Percentiles rank a stretch among this genome's conserved stretches.
These are phyloP conservation scores for Orthonyx spaldingii DNA, from an alignment of 2,113 vertebrate genomes.

Conservation along the genomic window DNA sequence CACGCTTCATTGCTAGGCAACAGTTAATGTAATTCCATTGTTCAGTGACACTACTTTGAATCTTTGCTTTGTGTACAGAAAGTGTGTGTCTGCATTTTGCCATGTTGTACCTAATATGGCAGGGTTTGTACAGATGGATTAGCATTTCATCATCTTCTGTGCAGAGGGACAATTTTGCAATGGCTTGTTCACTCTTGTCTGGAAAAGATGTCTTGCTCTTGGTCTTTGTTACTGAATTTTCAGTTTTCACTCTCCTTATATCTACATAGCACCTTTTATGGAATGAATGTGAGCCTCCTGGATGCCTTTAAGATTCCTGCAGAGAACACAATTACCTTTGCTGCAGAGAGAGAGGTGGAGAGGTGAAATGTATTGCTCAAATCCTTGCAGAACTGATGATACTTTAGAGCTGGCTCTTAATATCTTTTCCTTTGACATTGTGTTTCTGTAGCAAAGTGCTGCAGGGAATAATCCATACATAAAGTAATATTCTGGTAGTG, in stretches of 20 bases:
- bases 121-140: neutral
- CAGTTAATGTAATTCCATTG: constrained; percentile 21
- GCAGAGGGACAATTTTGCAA: neutral
- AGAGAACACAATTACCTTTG: neutral
- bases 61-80: constrained; percentile 20
- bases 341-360: neutral
- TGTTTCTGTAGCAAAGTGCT: neutral
- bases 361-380: neutral
- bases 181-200: neutral
- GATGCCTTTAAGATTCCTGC: neutral
- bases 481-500: neutral
- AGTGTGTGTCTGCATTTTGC: constrained; percentile 14
- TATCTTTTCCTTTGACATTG: neutral
- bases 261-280: neutral
- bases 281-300: neutral
- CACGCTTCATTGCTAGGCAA: constrained; percentile 9
- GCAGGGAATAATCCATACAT: neutral
- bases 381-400: neutral
- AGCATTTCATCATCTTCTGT: neutral
- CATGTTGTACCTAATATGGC: neutral
- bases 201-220: neutral
- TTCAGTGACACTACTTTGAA: constrained; percentile 18
- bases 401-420: neutral
- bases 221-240: neutral
- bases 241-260: neutral